Percentiles rank a stretch among this genome's conserved stretches.
Conservation (phyloP, 2,113 vertebrate genomes). For the Elgaria multicarinata region DNA sequence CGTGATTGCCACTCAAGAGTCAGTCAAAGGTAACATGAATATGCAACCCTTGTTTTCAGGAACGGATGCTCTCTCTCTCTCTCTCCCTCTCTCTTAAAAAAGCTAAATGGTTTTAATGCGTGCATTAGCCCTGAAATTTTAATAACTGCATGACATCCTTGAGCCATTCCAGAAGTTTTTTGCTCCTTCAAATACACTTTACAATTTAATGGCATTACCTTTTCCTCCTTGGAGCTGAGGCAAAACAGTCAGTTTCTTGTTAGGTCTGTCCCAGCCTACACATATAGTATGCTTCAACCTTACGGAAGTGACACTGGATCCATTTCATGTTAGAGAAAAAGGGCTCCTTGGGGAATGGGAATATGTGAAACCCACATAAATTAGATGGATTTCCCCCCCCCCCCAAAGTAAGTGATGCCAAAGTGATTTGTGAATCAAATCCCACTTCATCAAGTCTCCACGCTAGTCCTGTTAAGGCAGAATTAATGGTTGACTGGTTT, state of each 20-base stretch:
- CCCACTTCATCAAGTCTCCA: conserved; percentile 32
- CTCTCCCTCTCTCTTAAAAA: background rate
- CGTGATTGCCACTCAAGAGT: background rate
- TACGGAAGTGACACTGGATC: conserved; percentile 40
- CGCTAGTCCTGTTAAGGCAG: conserved; percentile 35
- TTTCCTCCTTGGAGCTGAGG: conserved; percentile 38
- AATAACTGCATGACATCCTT: background rate
- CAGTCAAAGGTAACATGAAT: conserved; percentile 21
- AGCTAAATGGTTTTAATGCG: background rate
- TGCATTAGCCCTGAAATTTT: background rate
- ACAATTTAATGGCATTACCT: conserved; percentile 40
- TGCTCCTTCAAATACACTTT: conserved; percentile 25
- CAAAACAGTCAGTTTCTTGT: background rate
- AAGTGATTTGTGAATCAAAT: conserved; percentile 57
- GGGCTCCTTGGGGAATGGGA: background rate
- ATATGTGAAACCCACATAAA: conserved; percentile 32
- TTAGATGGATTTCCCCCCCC: conserved; percentile 10
- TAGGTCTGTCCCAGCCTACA: conserved; percentile 22
- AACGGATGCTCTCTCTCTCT: background rate
- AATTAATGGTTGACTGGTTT: conserved; percentile 53
- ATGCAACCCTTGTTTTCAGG: conserved; percentile 12
- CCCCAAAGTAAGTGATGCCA: background rate
- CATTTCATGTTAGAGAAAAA: background rate
- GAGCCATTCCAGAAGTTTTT: background rate
- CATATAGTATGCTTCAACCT: background rate